Conservation (phyloP, 1,140 invertebrate species). For the Yoshiicerus persimilis region DNA sequence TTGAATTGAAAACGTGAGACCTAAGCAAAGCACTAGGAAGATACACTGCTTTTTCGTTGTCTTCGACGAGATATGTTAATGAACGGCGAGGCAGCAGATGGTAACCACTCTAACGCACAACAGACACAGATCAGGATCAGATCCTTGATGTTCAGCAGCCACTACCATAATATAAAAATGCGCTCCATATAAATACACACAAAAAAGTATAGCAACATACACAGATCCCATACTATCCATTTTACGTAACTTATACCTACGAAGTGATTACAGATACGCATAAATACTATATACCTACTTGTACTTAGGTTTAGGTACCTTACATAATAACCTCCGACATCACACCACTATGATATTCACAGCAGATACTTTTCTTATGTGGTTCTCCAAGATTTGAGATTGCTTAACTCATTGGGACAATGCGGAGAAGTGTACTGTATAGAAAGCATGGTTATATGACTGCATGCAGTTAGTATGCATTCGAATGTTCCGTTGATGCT, state of each 20-base stretch:
- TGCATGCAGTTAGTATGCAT: background rate
- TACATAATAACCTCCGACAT: background rate
- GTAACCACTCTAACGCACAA: background rate
- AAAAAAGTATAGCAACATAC: too few relatives aligned
- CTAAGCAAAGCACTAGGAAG: background rate
- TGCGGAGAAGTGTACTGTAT: background rate
- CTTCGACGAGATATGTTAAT: background rate
- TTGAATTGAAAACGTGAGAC: background rate
- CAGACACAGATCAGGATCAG: background rate
- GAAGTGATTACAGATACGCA: background rate
- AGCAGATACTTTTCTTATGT: background rate
- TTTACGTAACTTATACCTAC: background rate
- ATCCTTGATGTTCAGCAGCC: background rate
- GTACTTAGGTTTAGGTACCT: background rate
- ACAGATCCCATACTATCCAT: too few relatives aligned
- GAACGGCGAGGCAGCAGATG: background rate
- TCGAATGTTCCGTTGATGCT: background rate
- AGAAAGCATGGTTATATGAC: background rate
- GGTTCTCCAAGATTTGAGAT: background rate
- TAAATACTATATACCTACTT: background rate
- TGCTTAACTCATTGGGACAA: background rate
- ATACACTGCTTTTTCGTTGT: background rate
- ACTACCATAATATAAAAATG: background rate
- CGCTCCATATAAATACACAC: background rate
- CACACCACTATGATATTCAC: background rate